Conservation (phyloP, 2,888 invertebrate species). For the Teleogryllus oceanicus region DNA sequence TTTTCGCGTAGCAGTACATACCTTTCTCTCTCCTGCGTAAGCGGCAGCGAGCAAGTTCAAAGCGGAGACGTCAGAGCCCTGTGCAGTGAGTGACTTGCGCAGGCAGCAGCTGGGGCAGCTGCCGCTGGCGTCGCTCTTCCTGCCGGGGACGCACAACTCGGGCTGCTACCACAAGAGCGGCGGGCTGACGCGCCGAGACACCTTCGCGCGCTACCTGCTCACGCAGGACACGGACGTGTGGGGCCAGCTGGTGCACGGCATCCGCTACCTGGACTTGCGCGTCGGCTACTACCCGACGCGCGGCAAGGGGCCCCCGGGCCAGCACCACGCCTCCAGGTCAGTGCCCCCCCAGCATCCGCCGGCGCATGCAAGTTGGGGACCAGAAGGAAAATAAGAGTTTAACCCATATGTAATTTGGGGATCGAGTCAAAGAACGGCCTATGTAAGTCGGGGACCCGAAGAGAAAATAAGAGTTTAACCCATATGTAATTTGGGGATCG, state of each 20-base stretch:
- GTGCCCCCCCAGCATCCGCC: not conserved
- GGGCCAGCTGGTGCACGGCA: slow-evolving; percentile 80
- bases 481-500: too few relatives aligned
- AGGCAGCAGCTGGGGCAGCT: slow-evolving; percentile 51
- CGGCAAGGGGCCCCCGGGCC: not conserved
- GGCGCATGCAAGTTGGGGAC: not conserved
- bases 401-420: too few relatives aligned
- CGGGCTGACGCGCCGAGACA: slow-evolving; percentile 49
- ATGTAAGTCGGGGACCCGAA: too few relatives aligned
- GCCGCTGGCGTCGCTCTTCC: slow-evolving; percentile 53
- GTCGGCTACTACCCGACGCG: slow-evolving; percentile 61
- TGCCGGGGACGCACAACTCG: slow-evolving; percentile 60
- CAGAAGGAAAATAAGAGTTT: too few relatives aligned
- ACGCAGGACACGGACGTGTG: slow-evolving; percentile 77
- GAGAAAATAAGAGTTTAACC: too few relatives aligned
- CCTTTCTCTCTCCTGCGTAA: too few relatives aligned
- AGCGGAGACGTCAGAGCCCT: too few relatives aligned
- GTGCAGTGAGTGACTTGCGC: not conserved
- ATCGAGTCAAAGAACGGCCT: too few relatives aligned
- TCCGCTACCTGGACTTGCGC: slow-evolving; percentile 76
- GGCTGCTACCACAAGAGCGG: slow-evolving; percentile 53
- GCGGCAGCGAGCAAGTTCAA: too few relatives aligned
- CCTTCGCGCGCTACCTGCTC: slow-evolving; percentile 49
- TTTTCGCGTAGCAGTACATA: too few relatives aligned
- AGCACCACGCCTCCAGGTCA: slow-evolving; percentile 28